Evolutionary conservation across 2,113 vertebrate genomes (phyloP), one percentile per base, ranked within the genome.

Genomic region (Machaerirhynchus nigripectus): DNA sequence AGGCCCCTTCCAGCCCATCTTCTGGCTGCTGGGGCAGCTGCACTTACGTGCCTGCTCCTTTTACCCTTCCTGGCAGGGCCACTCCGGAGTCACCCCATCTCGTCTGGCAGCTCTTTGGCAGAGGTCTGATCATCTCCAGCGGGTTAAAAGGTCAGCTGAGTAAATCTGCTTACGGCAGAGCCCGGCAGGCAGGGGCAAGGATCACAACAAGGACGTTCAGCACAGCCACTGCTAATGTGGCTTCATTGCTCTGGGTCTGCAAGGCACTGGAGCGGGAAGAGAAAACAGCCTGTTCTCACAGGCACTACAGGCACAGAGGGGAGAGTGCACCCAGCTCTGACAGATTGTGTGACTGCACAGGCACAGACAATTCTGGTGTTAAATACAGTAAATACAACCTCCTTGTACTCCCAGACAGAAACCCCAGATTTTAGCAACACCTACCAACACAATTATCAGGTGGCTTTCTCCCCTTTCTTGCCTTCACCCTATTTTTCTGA

Each of bases 261-360:
- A 39, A 15, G 61, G 31, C 0, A 2, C 61, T 19, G 2, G 1
- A 30, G 27, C 6, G 2, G 28, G 31, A 37, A 40, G 40, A 56
- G 22, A 39, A n/a, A 46, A 59, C 0, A 2, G 13, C 5, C 39
- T 1, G 21, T 0, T 0, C 24, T 47, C 3, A 0, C n/a, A 31
- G 47, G 61, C 1, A 0, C 31, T 16, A 3, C 11, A 2, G 16
- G 33, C 69, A 37, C 52, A 4, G 27, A 11, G 39, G 2, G 11
- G 6, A 11, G 70, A 20, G 46, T 5, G 47, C 60, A 5, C 1
- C 31, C 63, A 26, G 42, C 71, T 74, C 60, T 7, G 10, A 28
- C 22, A 65, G 24, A 3, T 44, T 11, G 19, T 17, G 27, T 13
- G 23, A 50, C 61, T 39, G 60, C n/a, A 64, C 0, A n/a, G 69